These are phyloP conservation scores for Acrobasis suavella DNA, from an alignment of 2,888 invertebrate genomes.

Conservation along the genomic window DNA sequence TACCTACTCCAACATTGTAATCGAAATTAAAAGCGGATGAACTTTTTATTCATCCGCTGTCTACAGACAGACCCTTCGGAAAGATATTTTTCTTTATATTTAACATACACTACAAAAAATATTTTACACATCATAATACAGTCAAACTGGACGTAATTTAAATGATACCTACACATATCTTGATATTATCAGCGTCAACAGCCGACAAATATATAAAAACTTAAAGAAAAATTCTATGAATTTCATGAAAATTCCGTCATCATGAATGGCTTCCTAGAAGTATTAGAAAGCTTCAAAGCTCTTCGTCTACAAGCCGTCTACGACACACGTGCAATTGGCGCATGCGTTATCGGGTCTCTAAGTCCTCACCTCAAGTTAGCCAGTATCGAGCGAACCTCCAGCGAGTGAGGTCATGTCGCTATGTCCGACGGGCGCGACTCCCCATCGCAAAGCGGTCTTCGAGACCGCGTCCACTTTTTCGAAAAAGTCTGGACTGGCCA, in stretches of 20 bases:
- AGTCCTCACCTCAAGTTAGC: conserved; percentile 23
- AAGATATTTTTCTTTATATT: no score
- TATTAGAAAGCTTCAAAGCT: conserved; percentile 11
- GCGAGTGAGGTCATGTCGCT: conserved; percentile 74
- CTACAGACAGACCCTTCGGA: no score
- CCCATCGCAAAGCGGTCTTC: conserved; percentile 81
- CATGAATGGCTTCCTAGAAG: not conserved
- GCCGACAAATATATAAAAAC: no score
- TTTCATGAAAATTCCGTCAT: not conserved
- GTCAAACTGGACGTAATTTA: no score
- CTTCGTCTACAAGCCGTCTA: conserved; percentile 64
- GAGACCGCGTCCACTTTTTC: conserved; percentile 90
- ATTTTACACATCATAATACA: no score
- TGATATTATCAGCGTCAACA: no score
- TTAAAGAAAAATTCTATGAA: not conserved
- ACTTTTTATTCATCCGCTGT: no score
- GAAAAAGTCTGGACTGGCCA: conserved; percentile 89
- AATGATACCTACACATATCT: no score
- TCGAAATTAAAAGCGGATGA: no score
- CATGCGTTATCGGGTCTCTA: conserved; percentile 47
- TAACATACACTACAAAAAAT: no score
- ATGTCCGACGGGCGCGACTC: conserved; percentile 80
- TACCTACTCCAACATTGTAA: no score
- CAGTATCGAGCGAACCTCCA: conserved; percentile 80
- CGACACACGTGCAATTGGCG: conserved; percentile 58